Evolutionary conservation across 2,888 invertebrate genomes (phyloP).

Genomic region (Tortricodes alternella): DNA sequence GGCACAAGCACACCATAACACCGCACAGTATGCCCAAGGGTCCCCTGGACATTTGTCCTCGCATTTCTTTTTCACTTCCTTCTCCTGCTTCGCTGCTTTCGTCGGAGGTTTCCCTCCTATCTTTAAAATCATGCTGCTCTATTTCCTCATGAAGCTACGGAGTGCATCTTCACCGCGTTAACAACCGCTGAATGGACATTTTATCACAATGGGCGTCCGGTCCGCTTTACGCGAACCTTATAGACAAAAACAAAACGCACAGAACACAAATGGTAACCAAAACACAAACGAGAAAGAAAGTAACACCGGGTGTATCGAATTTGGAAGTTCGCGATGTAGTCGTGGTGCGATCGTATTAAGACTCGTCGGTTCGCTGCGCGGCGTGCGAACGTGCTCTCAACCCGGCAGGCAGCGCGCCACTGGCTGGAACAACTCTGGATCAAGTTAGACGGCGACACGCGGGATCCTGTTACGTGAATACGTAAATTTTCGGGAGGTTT

Average conservation of each 20-base stretch:
- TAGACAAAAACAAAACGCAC: conserved; percentile 34
- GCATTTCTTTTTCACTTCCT: conserved; percentile 61
- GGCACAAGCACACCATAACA: conserved; percentile 86
- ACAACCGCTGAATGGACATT: conserved; percentile 45
- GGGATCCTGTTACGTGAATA: conserved; percentile 30
- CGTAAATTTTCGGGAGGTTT: conserved; percentile 20
- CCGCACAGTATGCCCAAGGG: conserved; percentile 74
- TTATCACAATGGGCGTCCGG: conserved; percentile 48
- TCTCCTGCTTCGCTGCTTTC: conserved; percentile 47
- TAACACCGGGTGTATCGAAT: conserved; percentile 14
- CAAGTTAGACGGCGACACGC: conserved; percentile 32
- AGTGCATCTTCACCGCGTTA: conserved; percentile 40
- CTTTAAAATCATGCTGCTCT: conserved; percentile 68
- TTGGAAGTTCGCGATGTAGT: conserved; percentile 22
- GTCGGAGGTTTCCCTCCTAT: conserved; percentile 66
- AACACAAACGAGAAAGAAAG: conserved; percentile 29
- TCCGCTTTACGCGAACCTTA: conserved; percentile 41
- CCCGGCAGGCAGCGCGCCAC: conserved; percentile 68
- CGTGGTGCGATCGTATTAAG: conserved; percentile 61
- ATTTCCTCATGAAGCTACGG: conserved; percentile 46
- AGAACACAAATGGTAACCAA: conserved; percentile 36
- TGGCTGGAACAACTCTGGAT: conserved; percentile 40
- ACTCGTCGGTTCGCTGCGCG: conserved; percentile 50
- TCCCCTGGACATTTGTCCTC: conserved; percentile 66
- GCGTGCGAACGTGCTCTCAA: conserved; percentile 49